phyloP scores from a whole-genome alignment of 1,140 invertebrate genomes.

The Rhagoletis pomonella region DNA sequence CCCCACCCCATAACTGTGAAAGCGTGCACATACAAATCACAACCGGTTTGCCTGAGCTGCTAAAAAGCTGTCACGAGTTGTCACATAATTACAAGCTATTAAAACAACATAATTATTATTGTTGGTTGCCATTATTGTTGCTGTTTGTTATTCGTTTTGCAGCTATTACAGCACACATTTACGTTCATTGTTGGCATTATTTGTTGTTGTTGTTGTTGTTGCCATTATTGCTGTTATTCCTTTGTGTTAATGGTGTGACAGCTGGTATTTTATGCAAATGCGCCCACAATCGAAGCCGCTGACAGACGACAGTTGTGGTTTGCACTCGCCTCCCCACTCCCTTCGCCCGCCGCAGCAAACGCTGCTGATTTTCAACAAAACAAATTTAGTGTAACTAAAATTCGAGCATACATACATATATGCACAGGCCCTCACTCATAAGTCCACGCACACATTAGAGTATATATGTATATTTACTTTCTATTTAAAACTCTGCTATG shows the following conservation, averaged over 20 bases:
- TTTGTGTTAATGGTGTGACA: constrained; percentile 44
- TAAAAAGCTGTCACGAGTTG: constrained; percentile 30
- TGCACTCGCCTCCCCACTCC: neutral
- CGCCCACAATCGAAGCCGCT: constrained; percentile 16
- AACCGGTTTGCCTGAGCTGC: neutral
- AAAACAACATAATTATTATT: constrained; percentile 50
- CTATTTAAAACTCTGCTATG: neutral
- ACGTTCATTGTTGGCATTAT: neutral
- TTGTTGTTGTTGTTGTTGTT: neutral
- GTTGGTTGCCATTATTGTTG: neutral
- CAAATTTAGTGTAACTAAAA: constrained; percentile 12
- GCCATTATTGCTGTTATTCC: constrained; percentile 10
- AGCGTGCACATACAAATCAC: neutral
- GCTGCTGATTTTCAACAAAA: neutral
- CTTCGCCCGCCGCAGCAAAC: neutral
- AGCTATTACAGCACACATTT: constrained; percentile 39
- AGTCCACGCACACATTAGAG: neutral
- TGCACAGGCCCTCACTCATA: neutral
- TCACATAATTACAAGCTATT: constrained; percentile 49
- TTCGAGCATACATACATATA: neutral
- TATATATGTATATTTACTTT: neutral
- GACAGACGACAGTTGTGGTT: constrained; percentile 6
- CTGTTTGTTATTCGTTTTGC: neutral
- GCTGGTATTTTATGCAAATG: constrained; percentile 51
- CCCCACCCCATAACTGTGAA: neutral